These are phyloP conservation scores for Synanthedon andrenaeformis DNA, from an alignment of 2,888 invertebrate species.

Conservation along the genomic window DNA sequence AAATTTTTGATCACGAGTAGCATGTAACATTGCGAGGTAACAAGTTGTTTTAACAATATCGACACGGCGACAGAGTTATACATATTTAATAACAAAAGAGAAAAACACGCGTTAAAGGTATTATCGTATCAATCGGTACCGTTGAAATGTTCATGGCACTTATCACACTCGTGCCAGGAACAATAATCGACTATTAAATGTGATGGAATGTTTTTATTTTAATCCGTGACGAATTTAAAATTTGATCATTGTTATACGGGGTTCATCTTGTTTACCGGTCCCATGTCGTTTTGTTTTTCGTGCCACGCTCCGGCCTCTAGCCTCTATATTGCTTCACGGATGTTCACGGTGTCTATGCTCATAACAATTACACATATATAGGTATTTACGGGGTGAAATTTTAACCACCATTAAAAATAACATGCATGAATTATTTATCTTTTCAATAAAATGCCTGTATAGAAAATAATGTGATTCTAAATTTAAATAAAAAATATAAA, in stretches of 20 bases:
- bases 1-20: not conserved
- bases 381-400: too few species aligned
- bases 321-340: too few species aligned
- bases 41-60: not conserved
- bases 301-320: conserved; percentile 31
- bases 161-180: conserved; percentile 39
- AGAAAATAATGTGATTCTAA: too few species aligned
- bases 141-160: conserved; percentile 20
- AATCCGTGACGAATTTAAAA: conserved; percentile 63
- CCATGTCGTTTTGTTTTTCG: conserved; percentile 47
- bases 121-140: conserved; percentile 54
- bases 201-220: conserved; percentile 64
- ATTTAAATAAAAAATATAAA: too few species aligned
- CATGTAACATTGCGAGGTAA: not conserved
- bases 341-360: too few species aligned
- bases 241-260: conserved; percentile 62
- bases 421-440: too few species aligned
- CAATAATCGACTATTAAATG: conserved; percentile 54
- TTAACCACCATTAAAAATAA: too few species aligned
- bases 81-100: not conserved
- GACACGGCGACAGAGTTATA: not conserved
- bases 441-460: too few species aligned
- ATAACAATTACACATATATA: too few species aligned
- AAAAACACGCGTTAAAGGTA: conserved; percentile 40
- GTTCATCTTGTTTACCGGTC: conserved; percentile 49